These are phyloP conservation scores for Cordilura impudica DNA, from an alignment of 2,888 invertebrate species.

Conservation along the genomic window DNA sequence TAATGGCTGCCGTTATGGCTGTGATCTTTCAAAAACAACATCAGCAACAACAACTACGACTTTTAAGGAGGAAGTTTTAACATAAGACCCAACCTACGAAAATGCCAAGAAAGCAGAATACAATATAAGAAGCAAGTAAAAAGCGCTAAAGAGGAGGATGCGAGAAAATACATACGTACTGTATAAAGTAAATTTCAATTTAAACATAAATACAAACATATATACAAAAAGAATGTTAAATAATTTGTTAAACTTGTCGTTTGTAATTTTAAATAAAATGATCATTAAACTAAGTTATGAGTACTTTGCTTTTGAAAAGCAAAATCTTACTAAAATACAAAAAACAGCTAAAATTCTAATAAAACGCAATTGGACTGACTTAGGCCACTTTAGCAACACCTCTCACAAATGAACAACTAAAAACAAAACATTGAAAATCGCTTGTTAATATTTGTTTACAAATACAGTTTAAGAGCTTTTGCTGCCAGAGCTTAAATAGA, in stretches of 20 bases:
- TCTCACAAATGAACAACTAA: not conserved
- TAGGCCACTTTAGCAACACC: conserved; percentile 4
- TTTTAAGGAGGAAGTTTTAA: conserved; percentile 22
- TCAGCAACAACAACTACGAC: conserved; percentile 12
- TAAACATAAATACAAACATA: not conserved
- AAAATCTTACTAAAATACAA: conserved; percentile 28
- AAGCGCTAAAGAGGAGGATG: not conserved
- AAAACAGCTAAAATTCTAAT: conserved; percentile 63
- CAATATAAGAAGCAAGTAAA: not conserved
- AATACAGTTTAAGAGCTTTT: not conserved
- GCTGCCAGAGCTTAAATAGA: not conserved
- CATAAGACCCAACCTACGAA: conserved; percentile 52
- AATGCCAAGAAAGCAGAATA: not conserved
- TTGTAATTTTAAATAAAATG: conserved; percentile 54
- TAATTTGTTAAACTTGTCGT: not conserved
- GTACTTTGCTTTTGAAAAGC: conserved; percentile 4
- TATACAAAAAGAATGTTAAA: not conserved
- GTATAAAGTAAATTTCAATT: not conserved
- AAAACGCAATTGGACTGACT: conserved; percentile 60
- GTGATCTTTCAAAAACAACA: conserved; percentile 28
- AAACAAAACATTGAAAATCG: not conserved
- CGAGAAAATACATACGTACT: not conserved
- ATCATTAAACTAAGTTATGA: conserved; percentile 62
- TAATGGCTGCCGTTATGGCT: conserved; percentile 68
- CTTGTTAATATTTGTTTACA: not conserved